phyloP scores from a whole-genome alignment of 1,140 invertebrate genomes.

The roundworm (Caenorhabditis elegans) region WBcel235 BX284604.4:8789001-8789500 shows the following conservation, averaged over 20 bases:
- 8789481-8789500: no score
- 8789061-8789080: neutral
- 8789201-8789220: neutral
- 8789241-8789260: neutral
- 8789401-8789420: neutral
- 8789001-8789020: neutral
- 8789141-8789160: neutral
- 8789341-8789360: neutral
- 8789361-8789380: neutral
- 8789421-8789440: neutral
- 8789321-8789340: neutral
- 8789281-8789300: neutral
- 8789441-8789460: neutral
- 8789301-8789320: neutral
- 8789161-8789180: no score
- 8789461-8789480: no score
- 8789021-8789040: neutral
- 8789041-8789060: neutral
- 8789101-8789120: neutral
- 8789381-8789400: neutral
- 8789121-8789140: neutral
- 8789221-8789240: neutral
- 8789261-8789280: neutral
- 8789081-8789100: neutral
- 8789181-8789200: neutral